A percentile compares a stretch with the other conserved stretches of the same genome.
Evolutionary conservation across 2,888 invertebrate species (phyloP).

Genomic region (Taphrorychus bicolor): DNA sequence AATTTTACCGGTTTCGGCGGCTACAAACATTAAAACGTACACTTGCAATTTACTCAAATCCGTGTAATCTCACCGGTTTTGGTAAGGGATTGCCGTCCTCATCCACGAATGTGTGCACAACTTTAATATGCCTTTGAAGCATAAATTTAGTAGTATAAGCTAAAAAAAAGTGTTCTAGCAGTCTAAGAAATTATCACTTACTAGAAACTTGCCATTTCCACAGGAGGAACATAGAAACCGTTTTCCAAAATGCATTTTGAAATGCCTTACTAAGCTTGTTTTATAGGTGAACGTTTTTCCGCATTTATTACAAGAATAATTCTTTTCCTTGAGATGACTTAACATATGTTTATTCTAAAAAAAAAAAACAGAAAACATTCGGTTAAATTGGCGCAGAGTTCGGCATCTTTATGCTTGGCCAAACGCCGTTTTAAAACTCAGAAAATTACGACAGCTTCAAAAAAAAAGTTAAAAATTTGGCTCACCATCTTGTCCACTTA

Average conservation of each 20-base stretch:
- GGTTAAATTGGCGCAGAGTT: not conserved
- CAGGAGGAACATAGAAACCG: conserved; percentile 38
- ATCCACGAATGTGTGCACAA: conserved; percentile 36
- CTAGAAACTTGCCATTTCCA: conserved; percentile 32
- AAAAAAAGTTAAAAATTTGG: too few relatives aligned
- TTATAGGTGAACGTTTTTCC: conserved; percentile 39
- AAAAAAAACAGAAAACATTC: too few relatives aligned
- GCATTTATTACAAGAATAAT: conserved; percentile 39
- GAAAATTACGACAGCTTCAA: too few relatives aligned
- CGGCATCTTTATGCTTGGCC: too few relatives aligned
- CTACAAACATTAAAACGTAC: conserved; percentile 7
- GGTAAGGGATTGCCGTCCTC: conserved; percentile 38
- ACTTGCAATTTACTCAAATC: too few relatives aligned
- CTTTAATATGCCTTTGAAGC: conserved; percentile 33
- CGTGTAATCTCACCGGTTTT: conserved; percentile 33
- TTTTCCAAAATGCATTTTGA: conserved; percentile 41
- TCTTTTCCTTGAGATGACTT: conserved; percentile 37
- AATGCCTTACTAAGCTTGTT: conserved; percentile 37
- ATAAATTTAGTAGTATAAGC: conserved; percentile 40
- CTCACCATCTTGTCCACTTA: too few relatives aligned
- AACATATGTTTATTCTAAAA: conserved; percentile 40
- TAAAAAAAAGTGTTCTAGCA: conserved; percentile 13
- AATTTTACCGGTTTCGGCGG: conserved; percentile 36
- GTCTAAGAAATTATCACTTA: not conserved
- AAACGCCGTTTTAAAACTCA: too few relatives aligned